These are phyloP conservation scores for Macrotrachela quadricornifera DNA, from an alignment of 1,140 invertebrate species.

Conservation along the genomic window DNA sequence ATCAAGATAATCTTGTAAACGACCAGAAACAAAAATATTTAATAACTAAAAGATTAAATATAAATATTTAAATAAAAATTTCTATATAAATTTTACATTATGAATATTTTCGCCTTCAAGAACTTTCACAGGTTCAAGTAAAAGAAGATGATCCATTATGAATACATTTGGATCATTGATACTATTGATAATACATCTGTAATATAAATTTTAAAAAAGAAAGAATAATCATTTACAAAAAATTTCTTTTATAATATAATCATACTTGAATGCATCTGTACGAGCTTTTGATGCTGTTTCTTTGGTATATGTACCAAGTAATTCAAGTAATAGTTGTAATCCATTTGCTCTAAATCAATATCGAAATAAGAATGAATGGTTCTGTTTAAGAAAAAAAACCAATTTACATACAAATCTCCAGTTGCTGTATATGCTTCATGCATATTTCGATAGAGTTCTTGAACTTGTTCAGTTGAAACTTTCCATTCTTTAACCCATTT, in stretches of 20 bases:
- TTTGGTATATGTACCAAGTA: conserved; percentile 4
- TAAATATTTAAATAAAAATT: neutral
- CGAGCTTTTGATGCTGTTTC: conserved; percentile 7
- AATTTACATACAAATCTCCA: no score
- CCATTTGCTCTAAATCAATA: neutral
- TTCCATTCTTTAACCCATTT: no score
- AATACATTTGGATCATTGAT: conserved; percentile 81
- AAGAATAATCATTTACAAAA: no score
- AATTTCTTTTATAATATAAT: neutral
- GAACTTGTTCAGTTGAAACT: no score
- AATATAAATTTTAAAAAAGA: neutral
- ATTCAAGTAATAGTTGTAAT: neutral
- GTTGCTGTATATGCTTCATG: no score
- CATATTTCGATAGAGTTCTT: no score
- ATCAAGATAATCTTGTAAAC: conserved; percentile 60
- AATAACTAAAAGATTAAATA: conserved; percentile 37
- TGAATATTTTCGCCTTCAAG: conserved; percentile 83
- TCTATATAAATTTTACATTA: conserved; percentile 35
- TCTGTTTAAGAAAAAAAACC: no score
- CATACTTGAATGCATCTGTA: conserved; percentile 5
- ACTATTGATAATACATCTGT: conserved; percentile 66
- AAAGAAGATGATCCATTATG: conserved; percentile 69
- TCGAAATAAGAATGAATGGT: no score
- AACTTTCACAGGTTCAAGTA: conserved; percentile 77
- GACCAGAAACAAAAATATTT: conserved; percentile 83